Conservation (phyloP, 2,113 vertebrate species). For the rabbit (Oryctolagus cuniculus) region mOryCun1.1 NC_091433.1:147093501-147094000, state of each 20-base stretch:
- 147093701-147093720: not conserved
- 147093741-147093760: conserved; percentile 8
- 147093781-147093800: not conserved
- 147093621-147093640: too few species aligned
- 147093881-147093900: conserved; percentile 3
- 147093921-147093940: not conserved
- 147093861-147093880: conserved; percentile 36
- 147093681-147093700: not conserved
- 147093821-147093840: not conserved
- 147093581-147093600: too few species aligned
- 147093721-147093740: not conserved
- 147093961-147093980: not conserved
- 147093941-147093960: too few species aligned
- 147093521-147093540: too few species aligned
- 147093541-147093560: too few species aligned
- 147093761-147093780: not conserved
- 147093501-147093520: too few species aligned
- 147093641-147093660: not conserved
- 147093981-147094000: conserved; percentile 8
- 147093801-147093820: not conserved
- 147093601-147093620: too few species aligned
- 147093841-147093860: conserved; percentile 36
- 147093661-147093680: conserved; percentile 7
- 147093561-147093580: too few species aligned
- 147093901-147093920: not conserved